A percentile compares a stretch with the other conserved stretches of the same genome.
phyloP scores from a whole-genome alignment of 2,113 vertebrate species.

The Nycticryphes semicollaris region DNA sequence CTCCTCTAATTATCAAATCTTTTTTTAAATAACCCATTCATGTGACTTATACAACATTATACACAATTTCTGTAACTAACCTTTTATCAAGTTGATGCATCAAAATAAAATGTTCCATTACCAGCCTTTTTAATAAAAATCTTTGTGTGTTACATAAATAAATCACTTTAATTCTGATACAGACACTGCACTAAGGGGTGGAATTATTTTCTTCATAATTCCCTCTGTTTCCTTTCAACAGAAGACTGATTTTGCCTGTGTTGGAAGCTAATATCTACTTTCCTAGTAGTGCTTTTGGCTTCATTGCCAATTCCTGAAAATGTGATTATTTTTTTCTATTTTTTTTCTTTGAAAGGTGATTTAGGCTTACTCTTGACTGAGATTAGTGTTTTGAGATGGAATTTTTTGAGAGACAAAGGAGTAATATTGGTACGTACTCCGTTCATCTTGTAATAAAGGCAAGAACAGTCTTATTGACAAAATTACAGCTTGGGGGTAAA shows the following conservation, averaged over 20 bases:
- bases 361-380: not conserved
- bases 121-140: constrained; percentile 82
- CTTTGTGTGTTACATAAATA: constrained; percentile 70
- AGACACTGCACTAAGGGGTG: not conserved
- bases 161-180: constrained; percentile 44
- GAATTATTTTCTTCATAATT: not conserved
- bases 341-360: not conserved
- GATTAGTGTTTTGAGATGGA: not conserved
- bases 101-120: constrained; percentile 79
- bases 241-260: not conserved
- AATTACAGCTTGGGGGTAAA: not conserved
- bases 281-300: not conserved
- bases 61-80: constrained; percentile 75
- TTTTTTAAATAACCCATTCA: constrained; percentile 73
- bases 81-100: constrained; percentile 76
- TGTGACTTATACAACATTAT: constrained; percentile 68
- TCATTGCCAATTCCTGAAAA: not conserved
- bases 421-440: not conserved
- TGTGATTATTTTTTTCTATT: not conserved
- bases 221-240: not conserved
- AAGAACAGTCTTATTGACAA: not conserved
- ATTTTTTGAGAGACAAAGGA: not conserved
- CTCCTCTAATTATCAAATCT: constrained; percentile 57
- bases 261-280: not conserved
- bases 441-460: not conserved